These are phyloP conservation scores for Nematolebias whitei DNA, from an alignment of 2,113 vertebrate species.

Conservation along the genomic window DNA sequence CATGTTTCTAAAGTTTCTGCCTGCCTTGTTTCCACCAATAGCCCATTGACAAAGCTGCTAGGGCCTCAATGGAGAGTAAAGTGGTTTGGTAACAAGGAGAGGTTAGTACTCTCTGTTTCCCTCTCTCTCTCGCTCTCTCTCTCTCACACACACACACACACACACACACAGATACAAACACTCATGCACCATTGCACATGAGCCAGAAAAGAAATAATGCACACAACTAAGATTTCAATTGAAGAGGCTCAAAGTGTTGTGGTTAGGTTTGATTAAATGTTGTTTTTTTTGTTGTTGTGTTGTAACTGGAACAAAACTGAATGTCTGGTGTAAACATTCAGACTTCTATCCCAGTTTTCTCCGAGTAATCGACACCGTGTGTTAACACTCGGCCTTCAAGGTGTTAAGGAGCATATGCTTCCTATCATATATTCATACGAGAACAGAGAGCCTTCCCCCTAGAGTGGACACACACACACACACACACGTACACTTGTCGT, in stretches of 20 bases:
- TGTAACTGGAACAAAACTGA: not conserved
- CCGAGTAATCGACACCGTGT: conserved; percentile 51
- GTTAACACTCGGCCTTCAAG: conserved; percentile 46
- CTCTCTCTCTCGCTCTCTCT: conserved; percentile 71
- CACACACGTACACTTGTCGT: conserved; percentile 33
- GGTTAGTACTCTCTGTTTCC: conserved; percentile 78
- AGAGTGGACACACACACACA: conserved; percentile 15
- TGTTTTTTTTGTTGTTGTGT: not conserved
- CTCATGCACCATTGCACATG: conserved; percentile 46
- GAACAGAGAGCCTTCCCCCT: conserved; percentile 20
- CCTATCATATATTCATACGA: conserved; percentile 56
- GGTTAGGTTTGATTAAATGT: not conserved
- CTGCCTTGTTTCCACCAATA: conserved; percentile 87
- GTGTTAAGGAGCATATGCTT: conserved; percentile 68
- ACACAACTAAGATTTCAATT: conserved; percentile 44
- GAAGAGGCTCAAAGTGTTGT: not conserved
- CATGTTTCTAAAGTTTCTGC: conserved; percentile 86
- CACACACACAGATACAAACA: conserved; percentile 42
- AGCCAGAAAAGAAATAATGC: conserved; percentile 47
- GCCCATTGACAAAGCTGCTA: conserved; percentile 87
- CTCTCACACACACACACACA: conserved; percentile 48
- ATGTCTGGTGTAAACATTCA: not conserved
- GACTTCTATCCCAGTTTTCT: conserved; percentile 42
- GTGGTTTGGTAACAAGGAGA: conserved; percentile 85
- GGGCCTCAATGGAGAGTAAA: conserved; percentile 84